Conservation (phyloP, 2,888 invertebrate genomes). For the Drosophila mulleri region DNA sequence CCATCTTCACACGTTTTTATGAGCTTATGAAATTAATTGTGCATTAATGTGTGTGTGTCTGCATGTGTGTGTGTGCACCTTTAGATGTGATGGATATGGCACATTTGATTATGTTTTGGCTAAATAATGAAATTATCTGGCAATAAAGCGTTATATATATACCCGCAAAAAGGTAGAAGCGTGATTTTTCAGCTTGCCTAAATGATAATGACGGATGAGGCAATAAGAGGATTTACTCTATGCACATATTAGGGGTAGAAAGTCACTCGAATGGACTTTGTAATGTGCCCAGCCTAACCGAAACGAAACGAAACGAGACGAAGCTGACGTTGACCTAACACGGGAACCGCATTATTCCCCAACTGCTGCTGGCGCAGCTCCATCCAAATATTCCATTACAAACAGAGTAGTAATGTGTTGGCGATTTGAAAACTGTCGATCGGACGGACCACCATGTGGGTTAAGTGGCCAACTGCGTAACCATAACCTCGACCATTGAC, state of each 20-base stretch:
- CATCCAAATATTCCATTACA: slow-evolving; percentile 3
- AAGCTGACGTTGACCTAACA: slow-evolving; percentile 59
- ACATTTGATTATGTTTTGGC: slow-evolving; percentile 76
- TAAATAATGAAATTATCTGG: slow-evolving; percentile 77
- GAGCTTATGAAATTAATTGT: slow-evolving; percentile 79
- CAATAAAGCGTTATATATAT: slow-evolving; percentile 64
- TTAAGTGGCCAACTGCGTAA: slow-evolving; percentile 64
- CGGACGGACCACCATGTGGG: slow-evolving; percentile 53
- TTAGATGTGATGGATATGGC: slow-evolving; percentile 69
- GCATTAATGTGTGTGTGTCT: slow-evolving; percentile 42
- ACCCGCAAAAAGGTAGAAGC: slow-evolving; percentile 49
- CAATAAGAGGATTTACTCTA: slow-evolving; percentile 28
- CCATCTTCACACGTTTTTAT: slow-evolving; percentile 70
- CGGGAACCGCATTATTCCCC: slow-evolving; percentile 62
- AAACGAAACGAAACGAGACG: slow-evolving; percentile 25
- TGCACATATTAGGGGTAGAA: slow-evolving; percentile 8
- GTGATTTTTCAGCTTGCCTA: slow-evolving; percentile 42
- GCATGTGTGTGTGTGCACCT: slow-evolving; percentile 34
- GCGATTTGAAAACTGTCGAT: slow-evolving; percentile 36
- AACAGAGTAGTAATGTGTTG: slow-evolving; percentile 26
- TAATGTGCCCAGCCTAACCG: not conserved
- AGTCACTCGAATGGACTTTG: slow-evolving; percentile 7
- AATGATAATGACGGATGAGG: slow-evolving; percentile 33
- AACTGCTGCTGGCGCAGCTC: not conserved
- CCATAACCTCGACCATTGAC: slow-evolving; percentile 49